A percentile compares a stretch with the other conserved stretches of the same genome.
Evolutionary conservation across 2,113 vertebrate genomes (phyloP).

Genomic region (Cheilinus undulatus): DNA sequence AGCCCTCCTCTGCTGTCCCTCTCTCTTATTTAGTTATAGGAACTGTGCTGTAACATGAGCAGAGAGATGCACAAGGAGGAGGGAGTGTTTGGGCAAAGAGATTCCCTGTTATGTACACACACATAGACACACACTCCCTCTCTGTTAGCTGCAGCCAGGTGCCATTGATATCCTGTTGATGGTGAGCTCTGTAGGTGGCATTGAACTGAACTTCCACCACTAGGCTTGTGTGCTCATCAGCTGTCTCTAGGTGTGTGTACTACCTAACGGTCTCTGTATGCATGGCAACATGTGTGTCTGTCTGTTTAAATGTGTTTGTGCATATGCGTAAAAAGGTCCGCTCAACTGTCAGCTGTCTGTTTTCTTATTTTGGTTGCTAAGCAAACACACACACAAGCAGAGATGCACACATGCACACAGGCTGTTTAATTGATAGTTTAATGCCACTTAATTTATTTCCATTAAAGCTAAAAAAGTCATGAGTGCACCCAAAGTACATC

Average conservation of each 20-base stretch:
- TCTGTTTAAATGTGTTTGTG: slow-evolving; percentile 3
- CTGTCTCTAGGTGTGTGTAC: slow-evolving; percentile 9
- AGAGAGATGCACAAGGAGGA: slow-evolving; percentile 39
- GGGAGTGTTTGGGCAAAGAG: slow-evolving; percentile 56
- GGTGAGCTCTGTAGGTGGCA: slow-evolving; percentile 64
- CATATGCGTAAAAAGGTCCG: slow-evolving; percentile 22
- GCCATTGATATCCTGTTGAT: slow-evolving; percentile 69
- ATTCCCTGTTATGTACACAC: slow-evolving; percentile 41
- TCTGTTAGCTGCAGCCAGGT: slow-evolving; percentile 69
- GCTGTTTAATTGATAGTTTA: slow-evolving; percentile 38
- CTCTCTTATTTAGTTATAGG: slow-evolving; percentile 48
- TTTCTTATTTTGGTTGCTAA: slow-evolving; percentile 49
- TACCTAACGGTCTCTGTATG: neutral
- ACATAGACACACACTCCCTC: slow-evolving; percentile 30
- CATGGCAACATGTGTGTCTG: neutral
- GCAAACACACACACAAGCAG: slow-evolving; percentile 15
- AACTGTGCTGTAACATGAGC: slow-evolving; percentile 62
- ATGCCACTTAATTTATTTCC: slow-evolving; percentile 50
- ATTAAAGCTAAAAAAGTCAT: slow-evolving; percentile 38
- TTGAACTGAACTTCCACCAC: slow-evolving; percentile 38
- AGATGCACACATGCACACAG: slow-evolving; percentile 12
- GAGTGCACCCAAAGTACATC: slow-evolving; percentile 39
- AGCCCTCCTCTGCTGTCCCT: slow-evolving; percentile 13
- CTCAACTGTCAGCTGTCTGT: slow-evolving; percentile 23
- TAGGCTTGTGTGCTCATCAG: slow-evolving; percentile 30